Evolutionary conservation across 1,140 invertebrate species (phyloP), one percentile per base, ranked within the genome.

Genomic region (Drosophila insularis): DNA sequence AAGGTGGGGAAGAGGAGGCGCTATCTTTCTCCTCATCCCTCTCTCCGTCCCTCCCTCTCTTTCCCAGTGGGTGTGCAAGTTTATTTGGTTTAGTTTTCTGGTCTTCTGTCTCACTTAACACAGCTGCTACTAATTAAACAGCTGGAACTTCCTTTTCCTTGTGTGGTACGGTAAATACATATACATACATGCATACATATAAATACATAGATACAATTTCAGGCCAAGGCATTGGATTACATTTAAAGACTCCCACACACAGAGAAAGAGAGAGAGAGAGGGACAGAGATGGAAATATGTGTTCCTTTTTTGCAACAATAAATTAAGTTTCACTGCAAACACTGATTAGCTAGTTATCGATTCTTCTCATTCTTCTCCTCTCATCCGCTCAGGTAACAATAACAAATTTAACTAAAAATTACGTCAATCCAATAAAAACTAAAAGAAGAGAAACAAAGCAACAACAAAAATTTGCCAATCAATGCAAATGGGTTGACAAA

Each of bases 401-500:
- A 85, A 85, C 68, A 81, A 78, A 85, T 68, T 65, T 58, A 86
- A 74, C 64, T 5, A 74, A 85, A 87, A 37, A 37, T 37, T 37
- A 37, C 35, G 35, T 86, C 81, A 75, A 81, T 74, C 78, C 81
- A 85, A 67, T 67, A 65, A 54, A 46, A 68, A 43, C 23, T 43
- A 46, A 14, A 19, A 19, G 8, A 50, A 21, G 6, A 19, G 17
- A 10, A 50, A 11, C 2, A 50, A 21, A 19, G 21, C 7, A 37
- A 60, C 7, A 37, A 60, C 1, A 53, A 64, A 70, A 55, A 79
- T 76, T 78, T 78, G 82, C 81, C 87, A 86, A 86, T 86, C 82
- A 85, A 85, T 85, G 81, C 82, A 81, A 85, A 86, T 78, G 78
- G 86, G 61, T 62, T 56, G 65, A 67, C 74, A 78, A 75, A 72